These are phyloP conservation scores for Drosophila willistoni DNA, from an alignment of 1,140 invertebrate genomes.

Conservation along the genomic window DNA sequence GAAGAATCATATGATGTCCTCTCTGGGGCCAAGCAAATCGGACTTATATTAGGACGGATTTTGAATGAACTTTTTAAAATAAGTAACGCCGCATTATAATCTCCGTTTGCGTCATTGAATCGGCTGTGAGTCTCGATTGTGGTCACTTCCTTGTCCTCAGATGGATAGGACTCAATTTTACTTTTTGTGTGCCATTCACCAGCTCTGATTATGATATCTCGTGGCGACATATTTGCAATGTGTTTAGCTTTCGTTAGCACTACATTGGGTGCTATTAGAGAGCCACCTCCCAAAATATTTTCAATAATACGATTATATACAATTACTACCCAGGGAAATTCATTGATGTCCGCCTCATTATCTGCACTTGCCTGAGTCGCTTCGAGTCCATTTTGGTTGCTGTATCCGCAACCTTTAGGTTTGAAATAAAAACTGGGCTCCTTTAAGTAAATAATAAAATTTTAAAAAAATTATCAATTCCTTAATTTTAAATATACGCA, in stretches of 20 bases:
- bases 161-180: background rate
- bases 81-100: constrained; percentile 36
- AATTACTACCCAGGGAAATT: constrained; percentile 94
- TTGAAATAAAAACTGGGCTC: background rate
- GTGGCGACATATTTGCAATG: constrained; percentile 83
- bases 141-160: constrained; percentile 14
- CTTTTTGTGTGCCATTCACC: constrained; percentile 41
- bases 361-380: background rate
- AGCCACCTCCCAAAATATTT: constrained; percentile 86
- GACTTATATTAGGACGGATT: constrained; percentile 26
- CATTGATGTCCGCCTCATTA: constrained; percentile 86
- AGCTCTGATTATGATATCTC: constrained; percentile 30
- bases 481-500: too few species aligned
- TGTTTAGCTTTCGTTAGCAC: constrained; percentile 88
- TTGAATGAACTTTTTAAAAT: constrained; percentile 14
- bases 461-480: too few species aligned
- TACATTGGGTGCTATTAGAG: constrained; percentile 87
- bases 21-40: constrained; percentile 33
- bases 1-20: background rate
- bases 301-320: constrained; percentile 86
- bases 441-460: too few species aligned
- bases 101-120: background rate
- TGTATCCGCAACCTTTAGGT: constrained; percentile 1
- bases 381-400: background rate
- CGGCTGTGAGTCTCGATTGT: constrained; percentile 1